Evolutionary conservation across 2,113 vertebrate genomes (phyloP).

Genomic region (Lycocorax pyrrhopterus): DNA sequence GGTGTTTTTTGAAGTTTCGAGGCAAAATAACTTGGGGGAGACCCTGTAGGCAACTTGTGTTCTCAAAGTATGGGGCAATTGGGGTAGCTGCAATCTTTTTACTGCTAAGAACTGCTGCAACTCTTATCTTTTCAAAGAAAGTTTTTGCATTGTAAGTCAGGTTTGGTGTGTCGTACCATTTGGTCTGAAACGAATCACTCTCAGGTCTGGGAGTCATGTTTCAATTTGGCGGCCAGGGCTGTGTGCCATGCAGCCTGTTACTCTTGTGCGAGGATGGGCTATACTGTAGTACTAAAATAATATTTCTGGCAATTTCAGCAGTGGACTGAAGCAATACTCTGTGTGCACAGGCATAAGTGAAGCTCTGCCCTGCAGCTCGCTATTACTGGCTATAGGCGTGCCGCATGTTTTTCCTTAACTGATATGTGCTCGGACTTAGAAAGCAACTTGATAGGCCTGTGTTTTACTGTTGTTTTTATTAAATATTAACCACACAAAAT

Average conservation of each 20-base stretch:
- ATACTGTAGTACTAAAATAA: not conserved
- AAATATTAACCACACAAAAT: not conserved
- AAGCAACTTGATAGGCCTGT: not conserved
- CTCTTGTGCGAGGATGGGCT: not conserved
- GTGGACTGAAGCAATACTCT: not conserved
- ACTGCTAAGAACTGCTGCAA: not conserved
- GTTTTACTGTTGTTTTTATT: not conserved
- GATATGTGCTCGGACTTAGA: not conserved
- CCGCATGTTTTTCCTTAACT: not conserved
- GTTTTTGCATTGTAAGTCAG: not conserved
- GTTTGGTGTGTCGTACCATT: slow-evolving; percentile 28
- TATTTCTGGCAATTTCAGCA: not conserved
- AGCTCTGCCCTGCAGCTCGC: not conserved
- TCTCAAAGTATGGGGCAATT: not conserved
- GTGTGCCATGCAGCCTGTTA: not conserved
- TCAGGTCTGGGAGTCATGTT: slow-evolving; percentile 42
- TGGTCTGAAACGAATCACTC: slow-evolving; percentile 29
- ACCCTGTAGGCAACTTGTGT: not conserved
- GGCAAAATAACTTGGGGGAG: not conserved
- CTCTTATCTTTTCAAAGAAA: not conserved
- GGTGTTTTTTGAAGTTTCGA: not conserved
- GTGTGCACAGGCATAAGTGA: not conserved
- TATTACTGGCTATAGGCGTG: not conserved
- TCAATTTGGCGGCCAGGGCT: slow-evolving; percentile 41
- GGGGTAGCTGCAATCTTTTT: not conserved